Evolutionary conservation across 2,113 vertebrate species (phyloP).

Genomic region (Oophaga pumilio): DNA sequence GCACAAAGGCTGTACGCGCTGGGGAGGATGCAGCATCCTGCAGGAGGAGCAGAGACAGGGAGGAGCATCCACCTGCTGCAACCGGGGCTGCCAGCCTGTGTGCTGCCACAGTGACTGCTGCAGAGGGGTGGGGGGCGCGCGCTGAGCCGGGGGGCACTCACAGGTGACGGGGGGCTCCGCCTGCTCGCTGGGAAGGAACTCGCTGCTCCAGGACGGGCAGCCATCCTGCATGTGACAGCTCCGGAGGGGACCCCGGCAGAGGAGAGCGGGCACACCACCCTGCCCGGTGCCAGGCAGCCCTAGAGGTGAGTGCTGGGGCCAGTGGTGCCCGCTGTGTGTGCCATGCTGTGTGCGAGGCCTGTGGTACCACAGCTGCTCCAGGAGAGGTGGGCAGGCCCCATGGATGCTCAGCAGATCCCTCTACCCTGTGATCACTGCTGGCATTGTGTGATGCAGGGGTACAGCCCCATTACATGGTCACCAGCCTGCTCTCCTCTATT

Average conservation of each 20-base stretch:
- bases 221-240: background rate
- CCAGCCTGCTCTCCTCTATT: background rate
- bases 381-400: slow-evolving; percentile 15
- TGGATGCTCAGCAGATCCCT: background rate
- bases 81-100: slow-evolving; percentile 63
- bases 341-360: slow-evolving; percentile 17
- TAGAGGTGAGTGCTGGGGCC: slow-evolving; percentile 44
- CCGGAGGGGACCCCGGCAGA: background rate
- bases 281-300: background rate
- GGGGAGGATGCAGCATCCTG: slow-evolving; percentile 50
- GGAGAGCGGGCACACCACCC: slow-evolving; percentile 33
- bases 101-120: slow-evolving; percentile 53
- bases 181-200: slow-evolving; percentile 9
- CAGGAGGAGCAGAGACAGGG: slow-evolving; percentile 62
- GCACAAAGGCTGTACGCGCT: slow-evolving; percentile 56
- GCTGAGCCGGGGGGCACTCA: slow-evolving; percentile 6
- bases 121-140: slow-evolving; percentile 33
- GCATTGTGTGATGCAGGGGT: background rate
- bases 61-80: slow-evolving; percentile 86
- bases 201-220: background rate
- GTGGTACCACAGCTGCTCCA: background rate
- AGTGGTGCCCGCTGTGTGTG: background rate
- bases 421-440: background rate
- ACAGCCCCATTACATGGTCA: background rate
- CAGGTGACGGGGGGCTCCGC: slow-evolving; percentile 31